Conservation (phyloP, 2,888 invertebrate species). For the Alcis repandata region DNA sequence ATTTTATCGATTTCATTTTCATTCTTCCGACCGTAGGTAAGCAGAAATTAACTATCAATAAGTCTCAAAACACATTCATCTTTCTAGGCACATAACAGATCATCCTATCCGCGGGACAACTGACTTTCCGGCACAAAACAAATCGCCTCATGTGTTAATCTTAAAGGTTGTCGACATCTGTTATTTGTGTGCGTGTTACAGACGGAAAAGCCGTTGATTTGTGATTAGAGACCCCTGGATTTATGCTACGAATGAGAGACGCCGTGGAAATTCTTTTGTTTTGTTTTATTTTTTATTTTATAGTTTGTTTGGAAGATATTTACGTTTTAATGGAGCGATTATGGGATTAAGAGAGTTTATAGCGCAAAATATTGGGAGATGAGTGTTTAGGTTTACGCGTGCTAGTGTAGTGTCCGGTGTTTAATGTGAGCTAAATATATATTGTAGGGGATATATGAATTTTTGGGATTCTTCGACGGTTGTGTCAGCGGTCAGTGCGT, state of each 20-base stretch:
- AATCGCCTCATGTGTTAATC: conserved; percentile 38
- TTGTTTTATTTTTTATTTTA: conserved; percentile 34
- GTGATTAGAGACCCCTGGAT: conserved; percentile 61
- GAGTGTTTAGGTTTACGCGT: conserved; percentile 4
- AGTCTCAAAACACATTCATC: neutral
- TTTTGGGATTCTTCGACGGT: conserved; percentile 10
- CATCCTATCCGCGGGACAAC: conserved; percentile 18
- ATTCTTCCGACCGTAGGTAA: no score
- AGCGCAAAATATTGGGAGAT: conserved; percentile 33
- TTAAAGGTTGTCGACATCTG: conserved; percentile 57
- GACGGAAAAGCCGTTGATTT: conserved; percentile 68
- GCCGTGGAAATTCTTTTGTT: conserved; percentile 54
- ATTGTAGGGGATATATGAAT: conserved; percentile 24
- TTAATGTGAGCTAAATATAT: conserved; percentile 22
- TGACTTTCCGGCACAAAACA: conserved; percentile 34
- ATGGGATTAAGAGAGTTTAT: conserved; percentile 29
- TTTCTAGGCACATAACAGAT: conserved; percentile 13
- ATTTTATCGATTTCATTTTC: no score
- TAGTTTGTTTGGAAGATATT: conserved; percentile 38
- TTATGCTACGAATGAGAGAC: conserved; percentile 58
- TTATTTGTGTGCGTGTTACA: conserved; percentile 58
- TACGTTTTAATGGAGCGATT: conserved; percentile 39
- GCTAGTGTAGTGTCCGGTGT: conserved; percentile 24
- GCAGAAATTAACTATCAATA: no score
- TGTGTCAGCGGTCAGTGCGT: conserved; percentile 5